A percentile compares a stretch with the other conserved stretches of the same genome.
Conservation (phyloP, 2,113 vertebrate genomes). For the Apeltes quadracus region DNA sequence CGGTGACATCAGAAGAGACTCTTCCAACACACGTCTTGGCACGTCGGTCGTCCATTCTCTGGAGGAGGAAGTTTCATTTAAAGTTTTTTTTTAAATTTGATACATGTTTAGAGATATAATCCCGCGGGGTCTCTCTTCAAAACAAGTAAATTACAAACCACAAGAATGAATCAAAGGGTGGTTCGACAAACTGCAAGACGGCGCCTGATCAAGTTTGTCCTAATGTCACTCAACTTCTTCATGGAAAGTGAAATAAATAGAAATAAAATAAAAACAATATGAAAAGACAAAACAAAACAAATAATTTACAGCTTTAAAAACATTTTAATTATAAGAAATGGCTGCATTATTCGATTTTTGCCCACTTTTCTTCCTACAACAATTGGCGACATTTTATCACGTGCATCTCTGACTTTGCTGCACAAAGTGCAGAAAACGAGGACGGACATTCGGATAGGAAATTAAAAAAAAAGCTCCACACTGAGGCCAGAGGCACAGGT, state of each 20-base stretch:
- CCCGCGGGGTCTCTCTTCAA: neutral
- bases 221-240: neutral
- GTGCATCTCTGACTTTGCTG: neutral
- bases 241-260: neutral
- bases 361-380: neutral
- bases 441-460: neutral
- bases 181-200: conserved; percentile 1
- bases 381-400: neutral
- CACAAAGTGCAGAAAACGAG: neutral
- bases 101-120: neutral
- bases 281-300: neutral
- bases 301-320: no score
- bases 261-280: neutral
- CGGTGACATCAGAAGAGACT: conserved; percentile 17
- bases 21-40: conserved; percentile 22
- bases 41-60: neutral
- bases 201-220: conserved; percentile 4
- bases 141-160: neutral
- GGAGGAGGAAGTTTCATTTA: neutral
- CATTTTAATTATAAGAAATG: neutral
- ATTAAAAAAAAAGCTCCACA: neutral
- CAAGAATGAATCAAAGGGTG: neutral
- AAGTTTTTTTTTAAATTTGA: neutral
- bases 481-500: neutral
- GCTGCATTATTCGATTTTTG: neutral